Conservation (phyloP, 2,797 vertebrate genomes). For the Poecile montanus region DNA sequence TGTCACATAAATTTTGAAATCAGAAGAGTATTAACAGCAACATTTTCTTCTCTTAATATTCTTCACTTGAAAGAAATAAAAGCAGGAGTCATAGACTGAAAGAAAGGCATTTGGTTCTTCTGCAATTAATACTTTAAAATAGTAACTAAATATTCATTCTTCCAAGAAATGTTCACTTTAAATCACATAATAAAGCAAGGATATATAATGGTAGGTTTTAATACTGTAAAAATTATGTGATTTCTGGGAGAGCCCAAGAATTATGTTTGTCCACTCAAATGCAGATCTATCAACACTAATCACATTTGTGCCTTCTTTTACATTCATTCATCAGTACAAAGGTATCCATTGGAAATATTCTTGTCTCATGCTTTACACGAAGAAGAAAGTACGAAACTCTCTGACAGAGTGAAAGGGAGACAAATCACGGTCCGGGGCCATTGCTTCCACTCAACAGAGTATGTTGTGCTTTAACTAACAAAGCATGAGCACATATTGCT, state of each 20-base stretch:
- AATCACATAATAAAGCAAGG: not conserved
- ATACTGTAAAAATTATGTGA: not conserved
- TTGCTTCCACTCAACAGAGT: not conserved
- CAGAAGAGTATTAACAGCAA: not conserved
- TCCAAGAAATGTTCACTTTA: not conserved
- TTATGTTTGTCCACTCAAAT: not conserved
- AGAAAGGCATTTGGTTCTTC: not conserved
- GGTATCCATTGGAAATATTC: not conserved
- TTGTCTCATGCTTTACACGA: not conserved
- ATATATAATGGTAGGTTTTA: not conserved
- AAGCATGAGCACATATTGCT: not conserved
- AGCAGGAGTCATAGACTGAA: not conserved
- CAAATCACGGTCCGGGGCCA: not conserved
- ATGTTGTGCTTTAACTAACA: not conserved
- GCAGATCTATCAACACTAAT: not conserved
- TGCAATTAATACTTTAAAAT: not conserved
- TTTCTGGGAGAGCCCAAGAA: not conserved
- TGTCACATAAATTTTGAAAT: conserved; percentile 24
- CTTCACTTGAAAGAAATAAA: conserved; percentile 6
- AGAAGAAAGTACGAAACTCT: not conserved
- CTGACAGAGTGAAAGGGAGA: not conserved
- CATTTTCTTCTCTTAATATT: not conserved
- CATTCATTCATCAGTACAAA: not conserved
- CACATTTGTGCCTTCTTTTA: not conserved
- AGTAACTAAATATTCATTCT: not conserved